Conservation (phyloP, 1,140 invertebrate species). For the Tachypleus tridentatus region DNA sequence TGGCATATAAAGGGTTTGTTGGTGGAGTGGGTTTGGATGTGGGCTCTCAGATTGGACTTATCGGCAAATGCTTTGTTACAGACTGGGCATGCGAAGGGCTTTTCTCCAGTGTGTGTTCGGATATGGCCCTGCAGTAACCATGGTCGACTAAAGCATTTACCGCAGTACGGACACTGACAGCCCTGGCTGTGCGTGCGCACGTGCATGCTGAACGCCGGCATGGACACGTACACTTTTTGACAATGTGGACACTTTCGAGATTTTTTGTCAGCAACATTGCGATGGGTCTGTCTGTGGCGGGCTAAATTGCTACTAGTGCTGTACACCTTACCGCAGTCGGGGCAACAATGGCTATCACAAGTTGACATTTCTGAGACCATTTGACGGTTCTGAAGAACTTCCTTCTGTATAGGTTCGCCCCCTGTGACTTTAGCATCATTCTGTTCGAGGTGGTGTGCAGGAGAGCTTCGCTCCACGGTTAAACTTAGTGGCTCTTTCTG, state of each 20-base stretch:
- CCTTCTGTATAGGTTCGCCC: no score
- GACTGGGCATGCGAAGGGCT: conserved; percentile 18
- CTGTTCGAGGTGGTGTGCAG: no score
- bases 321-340: conserved; percentile 78
- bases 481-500: no score
- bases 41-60: conserved; percentile 23
- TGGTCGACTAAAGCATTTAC: conserved; percentile 20
- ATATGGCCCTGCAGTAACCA: conserved; percentile 24
- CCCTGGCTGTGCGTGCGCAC: conserved; percentile 20
- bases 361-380: no score
- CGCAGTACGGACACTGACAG: conserved; percentile 21
- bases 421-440: no score
- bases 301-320: conserved; percentile 80
- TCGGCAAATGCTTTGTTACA: conserved; percentile 22
- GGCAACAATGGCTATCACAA: conserved; percentile 48
- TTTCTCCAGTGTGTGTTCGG: conserved; percentile 32
- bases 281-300: conserved; percentile 80
- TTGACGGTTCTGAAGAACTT: no score
- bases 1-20: conserved; percentile 22
- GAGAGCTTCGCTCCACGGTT: no score
- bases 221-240: conserved; percentile 19
- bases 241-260: conserved; percentile 20
- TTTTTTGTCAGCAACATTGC: conserved; percentile 53
- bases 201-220: conserved; percentile 19
- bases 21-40: conserved; percentile 21